phyloP scores from a whole-genome alignment of 2,113 vertebrate genomes.

The rabbit (Oryctolagus cuniculus) region DNA sequence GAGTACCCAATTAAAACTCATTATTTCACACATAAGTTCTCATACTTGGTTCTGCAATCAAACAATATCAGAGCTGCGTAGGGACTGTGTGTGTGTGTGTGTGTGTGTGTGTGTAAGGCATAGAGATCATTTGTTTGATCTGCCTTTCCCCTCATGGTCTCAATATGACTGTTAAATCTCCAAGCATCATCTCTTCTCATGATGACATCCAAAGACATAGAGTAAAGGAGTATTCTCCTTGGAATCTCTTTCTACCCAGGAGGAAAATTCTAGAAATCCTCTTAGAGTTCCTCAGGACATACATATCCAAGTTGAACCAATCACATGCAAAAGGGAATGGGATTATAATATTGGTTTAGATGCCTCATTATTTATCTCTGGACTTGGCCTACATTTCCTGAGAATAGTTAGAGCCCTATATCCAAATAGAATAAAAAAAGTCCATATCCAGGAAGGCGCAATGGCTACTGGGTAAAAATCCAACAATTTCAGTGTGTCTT shows the following conservation, averaged over 20 bases:
- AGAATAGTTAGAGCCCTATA: not conserved
- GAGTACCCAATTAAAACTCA: not conserved
- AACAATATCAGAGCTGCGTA: not conserved
- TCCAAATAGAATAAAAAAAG: not conserved
- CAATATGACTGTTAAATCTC: not conserved
- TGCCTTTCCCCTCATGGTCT: not conserved
- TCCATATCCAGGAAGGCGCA: not conserved
- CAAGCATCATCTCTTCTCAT: not conserved
- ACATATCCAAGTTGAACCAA: not conserved
- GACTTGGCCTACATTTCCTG: not conserved
- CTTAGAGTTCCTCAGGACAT: not conserved
- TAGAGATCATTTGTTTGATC: not conserved
- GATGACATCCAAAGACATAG: not conserved
- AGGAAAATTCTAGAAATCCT: constrained; percentile 42
- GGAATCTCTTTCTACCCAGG: not conserved
- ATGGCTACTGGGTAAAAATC: not conserved
- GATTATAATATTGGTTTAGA: not conserved
- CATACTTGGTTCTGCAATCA: not conserved
- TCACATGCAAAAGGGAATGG: not conserved
- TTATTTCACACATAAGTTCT: not conserved
- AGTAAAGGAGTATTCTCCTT: not conserved
- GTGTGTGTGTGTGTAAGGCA: not conserved
- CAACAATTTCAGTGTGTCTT: not conserved
- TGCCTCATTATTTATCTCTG: not conserved
- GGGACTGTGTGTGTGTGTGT: not conserved